These are phyloP conservation scores for Samia ricini DNA, from an alignment of 1,140 invertebrate species.

Conservation along the genomic window DNA sequence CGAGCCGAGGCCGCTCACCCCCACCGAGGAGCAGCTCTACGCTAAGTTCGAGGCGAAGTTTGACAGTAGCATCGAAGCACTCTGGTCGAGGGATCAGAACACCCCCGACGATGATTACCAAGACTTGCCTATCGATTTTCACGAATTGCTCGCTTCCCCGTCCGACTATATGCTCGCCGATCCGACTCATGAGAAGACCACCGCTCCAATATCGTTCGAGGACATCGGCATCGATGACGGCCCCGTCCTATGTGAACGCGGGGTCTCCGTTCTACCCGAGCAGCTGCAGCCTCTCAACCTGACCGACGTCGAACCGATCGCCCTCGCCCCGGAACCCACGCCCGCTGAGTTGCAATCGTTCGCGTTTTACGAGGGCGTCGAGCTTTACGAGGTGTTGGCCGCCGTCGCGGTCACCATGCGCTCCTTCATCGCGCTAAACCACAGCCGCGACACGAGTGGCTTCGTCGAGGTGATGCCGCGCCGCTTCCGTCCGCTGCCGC, in stretches of 20 bases:
- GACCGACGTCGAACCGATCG: constrained; percentile 37
- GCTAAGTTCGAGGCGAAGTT: constrained; percentile 83
- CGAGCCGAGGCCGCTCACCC: constrained; percentile 46
- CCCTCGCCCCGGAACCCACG: constrained; percentile 13
- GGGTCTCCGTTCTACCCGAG: constrained; percentile 59
- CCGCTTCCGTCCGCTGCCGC: constrained; percentile 36
- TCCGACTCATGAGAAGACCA: constrained; percentile 63
- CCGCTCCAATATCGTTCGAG: constrained; percentile 55
- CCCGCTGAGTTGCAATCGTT: constrained; percentile 46
- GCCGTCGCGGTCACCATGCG: constrained; percentile 61
- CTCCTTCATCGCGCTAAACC: constrained; percentile 76
- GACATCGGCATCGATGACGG: constrained; percentile 49
- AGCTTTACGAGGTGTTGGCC: constrained; percentile 57
- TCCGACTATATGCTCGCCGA: constrained; percentile 67
- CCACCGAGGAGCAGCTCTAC: constrained; percentile 77
- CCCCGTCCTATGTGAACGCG: constrained; percentile 8
- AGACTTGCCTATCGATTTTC: constrained; percentile 79
- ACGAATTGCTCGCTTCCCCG: constrained; percentile 78
- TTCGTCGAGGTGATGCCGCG: constrained; percentile 79
- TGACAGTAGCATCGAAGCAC: constrained; percentile 81
- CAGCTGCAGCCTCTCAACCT: constrained; percentile 62
- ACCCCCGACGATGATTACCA: constrained; percentile 77
- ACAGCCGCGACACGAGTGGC: constrained; percentile 77
- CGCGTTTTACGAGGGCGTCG: constrained; percentile 52
- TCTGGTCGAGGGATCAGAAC: constrained; percentile 78